Conservation (phyloP, 2,797 vertebrate species). For the Sciurus vulgaris region DNA sequence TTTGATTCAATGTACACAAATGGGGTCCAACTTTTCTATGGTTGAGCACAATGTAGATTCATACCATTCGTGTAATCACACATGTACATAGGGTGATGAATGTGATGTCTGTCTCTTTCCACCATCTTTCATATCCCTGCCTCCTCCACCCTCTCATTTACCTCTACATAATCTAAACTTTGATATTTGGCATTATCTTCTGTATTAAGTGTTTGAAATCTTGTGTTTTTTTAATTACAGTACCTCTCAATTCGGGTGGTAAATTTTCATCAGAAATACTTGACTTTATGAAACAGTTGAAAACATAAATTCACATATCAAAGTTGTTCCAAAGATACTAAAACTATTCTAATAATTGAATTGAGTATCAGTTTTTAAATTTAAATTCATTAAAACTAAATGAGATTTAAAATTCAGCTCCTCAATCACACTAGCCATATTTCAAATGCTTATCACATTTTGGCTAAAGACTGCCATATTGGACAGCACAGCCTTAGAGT, state of each 20-base stretch:
- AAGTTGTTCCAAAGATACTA: constrained; percentile 22
- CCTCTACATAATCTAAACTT: too few species aligned
- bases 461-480: not conserved
- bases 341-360: constrained; percentile 27
- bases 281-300: constrained; percentile 40
- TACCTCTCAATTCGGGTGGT: constrained; percentile 1
- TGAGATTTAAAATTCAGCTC: constrained; percentile 13
- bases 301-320: constrained; percentile 14
- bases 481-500: not conserved
- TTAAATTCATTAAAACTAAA: constrained; percentile 54
- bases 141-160: too few species aligned
- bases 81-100: too few species aligned
- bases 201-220: constrained; percentile 62
- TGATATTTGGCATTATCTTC: not conserved
- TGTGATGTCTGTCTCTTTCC: too few species aligned
- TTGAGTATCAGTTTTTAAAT: not conserved
- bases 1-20: too few species aligned
- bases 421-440: not conserved
- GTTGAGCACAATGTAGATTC: too few species aligned
- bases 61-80: too few species aligned
- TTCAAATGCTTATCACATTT: not conserved
- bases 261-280: constrained; percentile 57
- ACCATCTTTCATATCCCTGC: too few species aligned
- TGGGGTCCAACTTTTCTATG: too few species aligned
- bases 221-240: constrained; percentile 33